Conservation (phyloP, 2,797 vertebrate species). For the Fundulus diaphanus region DNA sequence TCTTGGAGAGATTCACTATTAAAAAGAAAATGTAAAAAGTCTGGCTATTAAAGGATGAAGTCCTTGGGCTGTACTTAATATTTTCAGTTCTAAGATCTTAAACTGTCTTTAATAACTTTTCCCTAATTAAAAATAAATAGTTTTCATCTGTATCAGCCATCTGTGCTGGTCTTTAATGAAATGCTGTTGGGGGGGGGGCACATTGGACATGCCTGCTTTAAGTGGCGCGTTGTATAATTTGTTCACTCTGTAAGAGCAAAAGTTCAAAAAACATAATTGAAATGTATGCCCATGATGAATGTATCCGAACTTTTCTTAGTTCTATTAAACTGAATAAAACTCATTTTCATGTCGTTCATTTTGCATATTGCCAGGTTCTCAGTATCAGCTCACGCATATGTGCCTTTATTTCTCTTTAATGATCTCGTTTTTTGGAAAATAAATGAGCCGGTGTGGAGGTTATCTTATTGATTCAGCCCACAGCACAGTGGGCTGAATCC, state of each 20-base stretch:
- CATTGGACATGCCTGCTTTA: too few relatives aligned
- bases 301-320: background rate
- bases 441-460: constrained; percentile 24
- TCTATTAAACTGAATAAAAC: background rate
- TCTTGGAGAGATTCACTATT: too few relatives aligned
- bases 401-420: background rate
- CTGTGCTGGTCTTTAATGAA: too few relatives aligned
- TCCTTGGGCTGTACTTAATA: too few relatives aligned
- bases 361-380: background rate
- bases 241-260: background rate
- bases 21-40: too few relatives aligned
- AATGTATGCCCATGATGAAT: background rate
- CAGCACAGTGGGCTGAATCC: constrained; percentile 24
- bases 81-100: too few relatives aligned
- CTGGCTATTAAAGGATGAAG: too few relatives aligned
- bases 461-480: constrained; percentile 72
- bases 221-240: background rate
- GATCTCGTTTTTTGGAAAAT: background rate
- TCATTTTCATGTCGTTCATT: background rate
- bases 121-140: too few relatives aligned
- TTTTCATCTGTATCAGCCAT: too few relatives aligned
- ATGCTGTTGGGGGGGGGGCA: too few relatives aligned
- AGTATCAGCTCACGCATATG: background rate
- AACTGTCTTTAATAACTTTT: too few relatives aligned
- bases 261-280: background rate